These are phyloP conservation scores for Ceyx margarethae DNA, from an alignment of 2,113 vertebrate species.

Conservation along the genomic window DNA sequence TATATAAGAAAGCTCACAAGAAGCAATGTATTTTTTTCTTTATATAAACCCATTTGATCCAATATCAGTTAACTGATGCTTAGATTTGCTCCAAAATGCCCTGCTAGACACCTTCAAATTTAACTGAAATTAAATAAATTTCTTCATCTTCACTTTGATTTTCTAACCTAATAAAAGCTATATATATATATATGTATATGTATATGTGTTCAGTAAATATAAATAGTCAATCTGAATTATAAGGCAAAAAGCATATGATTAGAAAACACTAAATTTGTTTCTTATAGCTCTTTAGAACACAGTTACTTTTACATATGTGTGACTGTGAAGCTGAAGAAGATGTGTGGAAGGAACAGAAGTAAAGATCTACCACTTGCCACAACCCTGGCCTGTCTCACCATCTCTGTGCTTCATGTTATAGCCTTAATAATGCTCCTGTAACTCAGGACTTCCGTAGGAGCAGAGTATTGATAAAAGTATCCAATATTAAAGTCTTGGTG, in stretches of 20 bases:
- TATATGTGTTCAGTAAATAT: neutral
- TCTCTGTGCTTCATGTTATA: neutral
- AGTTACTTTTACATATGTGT: accelerated
- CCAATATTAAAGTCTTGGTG: neutral
- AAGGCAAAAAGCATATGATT: neutral
- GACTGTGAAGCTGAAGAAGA: neutral
- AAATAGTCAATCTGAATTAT: neutral
- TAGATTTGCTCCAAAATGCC: neutral
- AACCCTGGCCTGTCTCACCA: neutral
- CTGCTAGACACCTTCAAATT: neutral
- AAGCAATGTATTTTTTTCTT: neutral
- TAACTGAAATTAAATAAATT: neutral
- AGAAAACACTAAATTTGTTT: neutral
- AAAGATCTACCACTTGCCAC: neutral
- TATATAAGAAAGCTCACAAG: neutral
- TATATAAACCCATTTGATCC: neutral
- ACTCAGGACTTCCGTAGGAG: neutral
- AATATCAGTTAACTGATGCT: neutral
- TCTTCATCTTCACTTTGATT: neutral
- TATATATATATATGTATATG: too few relatives aligned
- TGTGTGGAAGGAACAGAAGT: neutral
- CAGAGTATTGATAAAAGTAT: neutral
- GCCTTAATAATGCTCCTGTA: neutral
- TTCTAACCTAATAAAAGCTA: neutral
- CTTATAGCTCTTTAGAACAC: neutral